Evolutionary conservation across 2,888 invertebrate genomes (phyloP), one percentile per base, ranked within the genome.

Genomic region (Eremobia ochroleuca): DNA sequence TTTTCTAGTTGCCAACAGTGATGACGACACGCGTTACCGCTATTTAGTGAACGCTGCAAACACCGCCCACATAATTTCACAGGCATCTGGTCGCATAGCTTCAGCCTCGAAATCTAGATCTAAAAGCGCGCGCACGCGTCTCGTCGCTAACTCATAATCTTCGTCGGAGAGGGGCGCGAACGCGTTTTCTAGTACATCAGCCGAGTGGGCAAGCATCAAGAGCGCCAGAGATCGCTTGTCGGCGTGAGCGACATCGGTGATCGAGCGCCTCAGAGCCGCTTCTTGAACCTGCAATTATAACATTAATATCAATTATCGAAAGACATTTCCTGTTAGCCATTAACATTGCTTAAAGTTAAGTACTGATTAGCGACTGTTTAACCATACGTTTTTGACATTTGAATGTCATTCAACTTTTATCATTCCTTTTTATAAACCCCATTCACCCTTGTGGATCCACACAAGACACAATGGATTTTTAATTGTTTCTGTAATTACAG

Each of bases 131-230:
- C 99, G 98, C 70, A 99, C 99, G 92, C 99, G 98, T 92, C 99
- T 98, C 98, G 99, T 99, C 81, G 99, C 99, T 89, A 99, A 97
- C 96, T 99, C 99, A 94, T 99, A 99, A 96, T 99, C 99, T 92
- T 99, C 99, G 91, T 99, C 99, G 72, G 98, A 99, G 21, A 99
- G 97, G 4, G 99, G 99, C 37, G 99, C 99, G 96, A 99, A 99
- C 73, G 99, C 99, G 96, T 99, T 99, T 97, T 99, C 99, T 76
- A 99, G 97, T 40, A 99, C 99, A 96, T 99, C 99, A 73, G 99
- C 99, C 15, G 99, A 99, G 94, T 99, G 99, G 43, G 99, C 99
- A 90, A 99, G 97, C 95, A 99, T 98, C 92, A 99, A 98, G 82
- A 99, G 97, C 66, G 99, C 98, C 91, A 99, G 96, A 94, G 99